A percentile compares a stretch with the other conserved stretches of the same genome.
phyloP scores from a whole-genome alignment of 2,888 invertebrate species.

The Pristionchus entomophagus region DNA sequence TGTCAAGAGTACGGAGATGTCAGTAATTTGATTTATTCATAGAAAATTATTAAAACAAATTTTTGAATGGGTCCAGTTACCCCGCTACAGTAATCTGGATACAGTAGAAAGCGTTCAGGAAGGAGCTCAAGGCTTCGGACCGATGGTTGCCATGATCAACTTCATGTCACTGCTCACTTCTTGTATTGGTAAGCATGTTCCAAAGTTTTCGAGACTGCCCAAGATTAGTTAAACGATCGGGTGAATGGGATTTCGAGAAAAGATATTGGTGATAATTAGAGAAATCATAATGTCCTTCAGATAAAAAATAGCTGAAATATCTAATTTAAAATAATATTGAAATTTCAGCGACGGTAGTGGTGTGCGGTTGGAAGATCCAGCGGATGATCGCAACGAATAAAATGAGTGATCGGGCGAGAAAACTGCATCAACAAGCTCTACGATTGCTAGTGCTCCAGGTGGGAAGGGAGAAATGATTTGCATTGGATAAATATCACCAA shows the following conservation, averaged over 20 bases:
- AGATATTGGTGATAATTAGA: no score
- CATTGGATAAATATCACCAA: no score
- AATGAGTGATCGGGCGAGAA: neutral
- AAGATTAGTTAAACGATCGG: no score
- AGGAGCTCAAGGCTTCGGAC: neutral
- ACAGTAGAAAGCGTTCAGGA: neutral
- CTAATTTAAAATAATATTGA: neutral
- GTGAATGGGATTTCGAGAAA: no score
- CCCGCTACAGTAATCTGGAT: neutral
- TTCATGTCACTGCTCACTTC: neutral
- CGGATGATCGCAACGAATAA: neutral
- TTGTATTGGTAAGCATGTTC: neutral
- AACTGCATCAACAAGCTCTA: neutral
- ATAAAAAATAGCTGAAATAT: no score
- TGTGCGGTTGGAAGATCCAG: neutral
- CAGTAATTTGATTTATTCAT: neutral
- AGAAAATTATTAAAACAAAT: neutral
- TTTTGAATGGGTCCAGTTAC: no score
- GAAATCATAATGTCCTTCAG: no score
- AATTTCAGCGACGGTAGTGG: neutral
- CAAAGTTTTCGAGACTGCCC: no score
- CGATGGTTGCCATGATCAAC: neutral
- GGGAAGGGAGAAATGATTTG: no score
- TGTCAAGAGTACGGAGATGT: neutral
- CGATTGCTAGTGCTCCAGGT: neutral